phyloP scores from a whole-genome alignment of 2,888 invertebrate species.

The Folsomia candida region DNA sequence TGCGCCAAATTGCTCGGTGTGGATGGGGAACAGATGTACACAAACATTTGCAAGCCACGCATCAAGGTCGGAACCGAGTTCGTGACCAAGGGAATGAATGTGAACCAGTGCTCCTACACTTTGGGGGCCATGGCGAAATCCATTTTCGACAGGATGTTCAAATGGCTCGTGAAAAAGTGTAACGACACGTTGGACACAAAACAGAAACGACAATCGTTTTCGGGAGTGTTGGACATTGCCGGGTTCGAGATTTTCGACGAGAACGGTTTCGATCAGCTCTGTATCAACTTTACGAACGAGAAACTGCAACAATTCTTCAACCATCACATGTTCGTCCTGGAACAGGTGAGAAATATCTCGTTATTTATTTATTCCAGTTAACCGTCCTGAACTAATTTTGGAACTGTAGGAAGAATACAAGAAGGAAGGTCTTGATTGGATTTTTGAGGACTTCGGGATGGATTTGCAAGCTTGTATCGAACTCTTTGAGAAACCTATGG shows the following conservation, averaged over 20 bases:
- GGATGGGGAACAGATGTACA: slow-evolving; percentile 83
- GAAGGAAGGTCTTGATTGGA: slow-evolving; percentile 90
- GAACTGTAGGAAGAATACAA: slow-evolving; percentile 97
- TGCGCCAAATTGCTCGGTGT: slow-evolving; percentile 88
- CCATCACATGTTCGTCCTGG: slow-evolving; percentile 96
- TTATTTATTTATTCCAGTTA: no score
- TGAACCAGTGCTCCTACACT: slow-evolving; percentile 82
- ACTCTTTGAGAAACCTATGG: slow-evolving; percentile 96
- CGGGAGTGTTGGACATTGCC: slow-evolving; percentile 99
- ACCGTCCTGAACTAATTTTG: no score
- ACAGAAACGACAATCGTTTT: slow-evolving; percentile 77
- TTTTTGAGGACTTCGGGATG: slow-evolving; percentile 96
- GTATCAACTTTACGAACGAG: slow-evolving; percentile 98
- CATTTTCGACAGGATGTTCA: slow-evolving; percentile 94
- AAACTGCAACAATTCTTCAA: slow-evolving; percentile 98
- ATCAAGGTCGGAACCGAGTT: slow-evolving; percentile 97
- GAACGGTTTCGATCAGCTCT: slow-evolving; percentile 94
- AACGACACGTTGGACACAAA: slow-evolving; percentile 99
- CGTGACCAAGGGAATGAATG: slow-evolving; percentile 98
- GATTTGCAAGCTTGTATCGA: slow-evolving; percentile 94
- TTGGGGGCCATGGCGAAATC: slow-evolving; percentile 92
- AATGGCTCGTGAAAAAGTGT: slow-evolving; percentile 98
- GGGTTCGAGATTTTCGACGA: slow-evolving; percentile 99
- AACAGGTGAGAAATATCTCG: no score
- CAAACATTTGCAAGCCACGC: slow-evolving; percentile 92